Evolutionary conservation across 1,140 invertebrate species (phyloP).

Genomic region (Listronotus bonariensis): DNA sequence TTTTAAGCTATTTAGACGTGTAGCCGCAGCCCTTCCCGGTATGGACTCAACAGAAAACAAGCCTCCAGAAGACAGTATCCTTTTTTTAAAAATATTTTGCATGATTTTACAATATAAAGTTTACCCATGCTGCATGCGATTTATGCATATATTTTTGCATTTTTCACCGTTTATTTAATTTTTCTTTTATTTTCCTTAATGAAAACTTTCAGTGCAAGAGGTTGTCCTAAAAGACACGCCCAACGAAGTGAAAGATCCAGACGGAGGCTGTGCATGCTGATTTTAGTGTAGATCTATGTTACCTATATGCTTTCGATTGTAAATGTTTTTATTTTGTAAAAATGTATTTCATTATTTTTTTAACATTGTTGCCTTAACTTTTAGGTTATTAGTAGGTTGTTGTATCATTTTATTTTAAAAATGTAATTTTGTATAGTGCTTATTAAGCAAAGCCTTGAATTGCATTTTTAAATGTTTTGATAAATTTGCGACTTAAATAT

Average conservation of each 20-base stretch:
- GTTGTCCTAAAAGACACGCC: slow-evolving; percentile 96
- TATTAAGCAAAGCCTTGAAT: background rate
- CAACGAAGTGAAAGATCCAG: slow-evolving; percentile 86
- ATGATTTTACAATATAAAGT: slow-evolving; percentile 33
- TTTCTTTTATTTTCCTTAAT: slow-evolving; percentile 54
- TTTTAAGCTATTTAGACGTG: slow-evolving; percentile 91
- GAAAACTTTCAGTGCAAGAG: slow-evolving; percentile 84
- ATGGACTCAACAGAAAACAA: slow-evolving; percentile 97
- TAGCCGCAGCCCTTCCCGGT: slow-evolving; percentile 96
- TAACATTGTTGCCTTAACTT: slow-evolving; percentile 26
- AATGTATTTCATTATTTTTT: slow-evolving; percentile 23
- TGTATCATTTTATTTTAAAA: slow-evolving; percentile 3
- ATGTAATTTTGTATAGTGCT: slow-evolving; percentile 5
- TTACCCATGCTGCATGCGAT: slow-evolving; percentile 21
- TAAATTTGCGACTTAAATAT: background rate
- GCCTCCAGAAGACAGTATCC: slow-evolving; percentile 96
- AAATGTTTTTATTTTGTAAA: slow-evolving; percentile 33
- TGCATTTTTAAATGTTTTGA: slow-evolving; percentile 5
- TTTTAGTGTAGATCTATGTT: slow-evolving; percentile 25
- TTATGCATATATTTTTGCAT: slow-evolving; percentile 22
- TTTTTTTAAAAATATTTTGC: slow-evolving; percentile 60
- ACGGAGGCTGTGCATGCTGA: slow-evolving; percentile 91
- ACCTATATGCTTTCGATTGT: slow-evolving; percentile 25
- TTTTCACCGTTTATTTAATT: slow-evolving; percentile 40
- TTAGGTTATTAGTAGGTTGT: slow-evolving; percentile 12